phyloP scores from a whole-genome alignment of 2,113 vertebrate genomes.

The Strix uralensis region DNA sequence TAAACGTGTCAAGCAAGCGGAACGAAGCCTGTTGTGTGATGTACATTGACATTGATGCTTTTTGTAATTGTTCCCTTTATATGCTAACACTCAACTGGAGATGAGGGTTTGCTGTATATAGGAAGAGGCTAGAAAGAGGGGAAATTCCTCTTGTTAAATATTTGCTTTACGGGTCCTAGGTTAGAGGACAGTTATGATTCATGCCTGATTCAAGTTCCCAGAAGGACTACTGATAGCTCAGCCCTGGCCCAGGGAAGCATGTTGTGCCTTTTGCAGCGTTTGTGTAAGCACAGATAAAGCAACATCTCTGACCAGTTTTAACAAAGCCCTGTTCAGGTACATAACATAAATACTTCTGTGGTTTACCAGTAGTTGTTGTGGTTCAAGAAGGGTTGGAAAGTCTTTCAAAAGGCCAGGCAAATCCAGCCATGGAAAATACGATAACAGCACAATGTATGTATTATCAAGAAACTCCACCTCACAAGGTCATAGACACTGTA shows the following conservation, averaged over 20 bases:
- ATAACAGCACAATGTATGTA: not conserved
- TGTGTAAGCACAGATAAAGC: not conserved
- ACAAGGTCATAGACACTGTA: not conserved
- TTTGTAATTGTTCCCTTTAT: not conserved
- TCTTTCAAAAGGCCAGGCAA: conserved; percentile 12
- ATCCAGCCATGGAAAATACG: not conserved
- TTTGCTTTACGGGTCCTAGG: not conserved
- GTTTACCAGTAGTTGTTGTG: not conserved
- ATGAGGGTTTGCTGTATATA: not conserved
- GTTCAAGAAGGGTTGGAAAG: not conserved
- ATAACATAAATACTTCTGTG: conserved; percentile 2
- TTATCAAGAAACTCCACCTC: not conserved
- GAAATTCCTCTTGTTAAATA: not conserved
- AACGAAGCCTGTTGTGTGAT: not conserved
- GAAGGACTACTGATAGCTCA: not conserved
- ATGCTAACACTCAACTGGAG: not conserved
- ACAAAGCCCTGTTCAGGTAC: conserved; percentile 15
- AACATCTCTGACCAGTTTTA: not conserved
- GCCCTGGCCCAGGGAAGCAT: not conserved
- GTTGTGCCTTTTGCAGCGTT: not conserved
- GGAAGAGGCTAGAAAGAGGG: not conserved
- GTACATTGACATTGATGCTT: not conserved
- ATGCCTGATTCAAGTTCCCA: not conserved
- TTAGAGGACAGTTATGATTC: not conserved
- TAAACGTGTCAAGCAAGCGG: not conserved